phyloP scores from a whole-genome alignment of 2,113 vertebrate genomes.

The Sigmodon hispidus region DNA sequence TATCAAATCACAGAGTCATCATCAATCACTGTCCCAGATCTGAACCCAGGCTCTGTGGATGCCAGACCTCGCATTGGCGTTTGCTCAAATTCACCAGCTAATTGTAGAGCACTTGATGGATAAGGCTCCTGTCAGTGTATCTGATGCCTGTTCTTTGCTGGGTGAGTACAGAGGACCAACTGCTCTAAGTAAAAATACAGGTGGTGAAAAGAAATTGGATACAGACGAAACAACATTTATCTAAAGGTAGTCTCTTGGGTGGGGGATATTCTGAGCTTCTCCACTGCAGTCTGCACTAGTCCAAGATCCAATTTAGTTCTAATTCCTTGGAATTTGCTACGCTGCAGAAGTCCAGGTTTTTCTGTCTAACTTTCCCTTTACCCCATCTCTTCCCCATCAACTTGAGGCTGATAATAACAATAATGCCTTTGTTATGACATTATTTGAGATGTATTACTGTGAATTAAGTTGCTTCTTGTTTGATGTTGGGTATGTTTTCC shows the following conservation, averaged over 20 bases:
- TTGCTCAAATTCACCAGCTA: not conserved
- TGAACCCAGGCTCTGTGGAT: conserved; percentile 28
- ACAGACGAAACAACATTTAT: not conserved
- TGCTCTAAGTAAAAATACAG: not conserved
- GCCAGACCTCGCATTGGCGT: not conserved
- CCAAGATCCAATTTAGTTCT: not conserved
- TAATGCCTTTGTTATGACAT: not conserved
- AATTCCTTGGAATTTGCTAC: not conserved
- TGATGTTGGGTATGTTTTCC: not conserved
- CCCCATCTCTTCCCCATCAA: not conserved
- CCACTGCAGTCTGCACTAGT: not conserved
- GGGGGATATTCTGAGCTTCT: not conserved
- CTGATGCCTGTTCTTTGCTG: not conserved
- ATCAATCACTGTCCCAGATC: not conserved
- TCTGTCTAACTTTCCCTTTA: not conserved
- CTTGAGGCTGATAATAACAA: not conserved
- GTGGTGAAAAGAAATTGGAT: not conserved
- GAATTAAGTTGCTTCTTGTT: not conserved
- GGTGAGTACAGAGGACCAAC: not conserved
- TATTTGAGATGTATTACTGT: not conserved
- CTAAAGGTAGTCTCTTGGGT: not conserved
- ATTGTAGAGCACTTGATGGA: not conserved
- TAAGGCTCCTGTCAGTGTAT: not conserved
- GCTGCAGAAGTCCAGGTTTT: not conserved
- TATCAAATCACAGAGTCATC: not conserved